Evolutionary conservation across 2,797 vertebrate genomes (phyloP), one percentile per base, ranked within the genome.

Genomic region (Melanotaenia trifasciata): DNA sequence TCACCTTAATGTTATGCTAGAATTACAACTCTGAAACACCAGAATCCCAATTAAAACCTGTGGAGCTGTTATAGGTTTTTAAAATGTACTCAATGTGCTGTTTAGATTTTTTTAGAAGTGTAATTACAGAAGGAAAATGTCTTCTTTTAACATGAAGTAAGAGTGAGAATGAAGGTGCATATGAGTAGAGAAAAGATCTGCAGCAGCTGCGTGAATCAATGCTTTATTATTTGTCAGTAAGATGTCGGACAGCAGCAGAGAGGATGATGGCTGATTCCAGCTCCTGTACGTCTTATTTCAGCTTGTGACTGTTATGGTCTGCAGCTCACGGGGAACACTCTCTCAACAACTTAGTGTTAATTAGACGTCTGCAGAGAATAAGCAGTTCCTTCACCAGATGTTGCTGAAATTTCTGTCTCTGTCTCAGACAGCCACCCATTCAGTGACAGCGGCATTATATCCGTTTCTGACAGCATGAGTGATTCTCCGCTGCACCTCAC

Each of bases 371-470:
- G n/a, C 60, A 30, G 83, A 89, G 87, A 91, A 68, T 58, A 67
- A 59, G 35, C 76, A 50, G 70, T 74, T 87, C 71, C 65, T 72
- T 74, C 76, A 43, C 89, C 90, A 92, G 84, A 90, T 90, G 90
- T 71, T 85, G 32, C 70, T 9, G 67, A 84, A 66, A 75, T 76
- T 54, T 67, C 78, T 76, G 51, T 76, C 63, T 79, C 58, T 67
- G 72, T 62, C 68, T 53, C 72, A 64, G 53, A 70, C 72, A 70
- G 26, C 38, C 61, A 18, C 33, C 53, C 69, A 10, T 56, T 82
- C 51, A n/a, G 59, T 70, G 71, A 72, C 33, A 59, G 81, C 66
- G 74, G 81, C 74, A 71, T 78, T 74, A 70, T 58, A 69, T 77
- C 66, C 80, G 38, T 74, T 76, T 76, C 72, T 4, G 64, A 73